Base-by-base conservation (phyloP, 2,888 invertebrate genomes). In the Pheosia gnoma region DNA sequence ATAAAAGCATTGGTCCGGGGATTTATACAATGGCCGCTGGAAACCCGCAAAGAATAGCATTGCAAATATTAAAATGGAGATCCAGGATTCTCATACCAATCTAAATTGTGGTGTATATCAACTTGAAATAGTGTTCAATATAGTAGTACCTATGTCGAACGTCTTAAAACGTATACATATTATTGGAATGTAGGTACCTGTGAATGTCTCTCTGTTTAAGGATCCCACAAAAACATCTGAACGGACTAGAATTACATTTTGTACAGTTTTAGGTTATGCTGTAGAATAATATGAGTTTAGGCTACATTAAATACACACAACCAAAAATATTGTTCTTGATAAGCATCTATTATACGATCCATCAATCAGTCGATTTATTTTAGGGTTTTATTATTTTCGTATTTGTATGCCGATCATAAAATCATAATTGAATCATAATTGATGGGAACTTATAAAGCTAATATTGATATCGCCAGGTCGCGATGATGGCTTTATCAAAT, bases 1-100 rank as follows among this genome's bases (percentile, higher is more conserved):
- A 87, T 86, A 86, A 88, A 84, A 84, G 81, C 83, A 65, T 81
- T 76, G 77, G 74, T 78, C 75, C 68, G 59, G 69, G 79, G 81
- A 84, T 85, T 85, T 83, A 80, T 78, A 80, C 81, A 83, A 82
- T 79, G 80, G 80, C 70, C 80, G 62, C 63, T 82, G 78, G 79
- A 78, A 79, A 63, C 75, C 79, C 76, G 73, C 76, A 77, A 82
- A 81, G 77, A 73, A 77, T 67, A 71, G 61, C 65, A 72, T 70
- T 75, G 78, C 74, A 74, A 79, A 81, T 80, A 81, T 81, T 81
- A 74, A 78, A 78, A 77, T 78, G 65, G 70, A 58, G 61, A 70
- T 68, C 67, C 67, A 72, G 25, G 67, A 74, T 68, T 73, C 71
- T 73, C 66, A 67, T 59, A 56, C 0, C 55, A 13, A 55, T 54